phyloP scores from a whole-genome alignment of 1,140 invertebrate species.

The Camponotus vicinus region DNA sequence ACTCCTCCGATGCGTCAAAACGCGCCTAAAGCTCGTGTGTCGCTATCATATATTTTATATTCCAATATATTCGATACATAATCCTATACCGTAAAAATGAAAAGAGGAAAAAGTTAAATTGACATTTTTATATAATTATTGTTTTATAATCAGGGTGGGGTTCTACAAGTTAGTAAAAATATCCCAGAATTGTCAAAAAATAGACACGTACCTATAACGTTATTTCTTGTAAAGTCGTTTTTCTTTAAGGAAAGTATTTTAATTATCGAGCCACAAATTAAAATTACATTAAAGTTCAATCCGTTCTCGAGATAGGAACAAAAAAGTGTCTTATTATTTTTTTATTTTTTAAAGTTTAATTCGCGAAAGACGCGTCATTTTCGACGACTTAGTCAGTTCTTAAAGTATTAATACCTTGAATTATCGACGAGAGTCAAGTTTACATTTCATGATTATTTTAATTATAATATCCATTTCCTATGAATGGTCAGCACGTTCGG shows the following conservation, averaged over 20 bases:
- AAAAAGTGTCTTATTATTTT: constrained; percentile 4
- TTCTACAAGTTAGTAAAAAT: not conserved
- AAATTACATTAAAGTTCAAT: not conserved
- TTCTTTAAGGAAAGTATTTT: not conserved
- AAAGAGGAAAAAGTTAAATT: not conserved
- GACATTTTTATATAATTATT: not conserved
- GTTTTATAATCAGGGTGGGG: not conserved
- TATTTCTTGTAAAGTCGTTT: not conserved
- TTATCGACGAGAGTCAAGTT: not conserved
- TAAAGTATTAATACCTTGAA: constrained; percentile 3
- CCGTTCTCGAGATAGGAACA: not conserved
- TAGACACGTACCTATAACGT: not conserved
- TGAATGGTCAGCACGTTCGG: not conserved
- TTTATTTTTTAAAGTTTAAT: not conserved
- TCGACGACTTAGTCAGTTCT: not conserved
- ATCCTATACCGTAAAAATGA: too few relatives aligned
- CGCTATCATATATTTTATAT: constrained; percentile 15
- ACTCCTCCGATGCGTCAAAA: constrained; percentile 32
- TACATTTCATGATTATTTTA: too few relatives aligned
- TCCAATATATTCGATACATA: not conserved
- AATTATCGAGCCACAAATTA: not conserved
- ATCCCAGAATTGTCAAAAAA: not conserved
- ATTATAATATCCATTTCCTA: too few relatives aligned
- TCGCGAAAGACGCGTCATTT: not conserved
- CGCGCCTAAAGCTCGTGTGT: not conserved